phyloP scores from a whole-genome alignment of 2,888 invertebrate species.

The Leptura quadrifasciata region DNA sequence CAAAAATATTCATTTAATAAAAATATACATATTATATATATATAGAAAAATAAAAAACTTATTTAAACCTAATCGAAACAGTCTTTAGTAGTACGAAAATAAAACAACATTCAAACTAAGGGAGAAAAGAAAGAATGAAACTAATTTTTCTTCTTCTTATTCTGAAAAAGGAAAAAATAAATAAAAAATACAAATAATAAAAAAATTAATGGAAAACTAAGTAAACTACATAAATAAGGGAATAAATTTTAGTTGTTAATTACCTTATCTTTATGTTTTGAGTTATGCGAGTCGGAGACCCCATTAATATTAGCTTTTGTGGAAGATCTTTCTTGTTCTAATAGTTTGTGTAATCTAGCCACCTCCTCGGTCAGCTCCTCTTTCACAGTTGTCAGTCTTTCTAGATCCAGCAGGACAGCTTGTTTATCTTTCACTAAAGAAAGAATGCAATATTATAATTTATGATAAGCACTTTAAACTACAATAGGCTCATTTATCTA shows the following conservation, averaged over 20 bases:
- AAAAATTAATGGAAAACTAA: not conserved
- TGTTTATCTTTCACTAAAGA: slow-evolving; percentile 88
- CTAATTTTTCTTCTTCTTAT: slow-evolving; percentile 57
- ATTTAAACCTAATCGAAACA: slow-evolving; percentile 36
- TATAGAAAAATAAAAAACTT: slow-evolving; percentile 39
- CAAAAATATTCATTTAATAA: slow-evolving; percentile 31
- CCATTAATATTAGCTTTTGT: slow-evolving; percentile 60
- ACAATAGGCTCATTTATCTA: too few species aligned
- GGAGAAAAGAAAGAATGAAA: slow-evolving; percentile 11
- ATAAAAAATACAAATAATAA: slow-evolving; percentile 36
- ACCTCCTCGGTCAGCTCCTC: slow-evolving; percentile 85
- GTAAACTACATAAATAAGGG: not conserved
- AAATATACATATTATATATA: slow-evolving; percentile 38
- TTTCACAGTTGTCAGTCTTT: slow-evolving; percentile 81
- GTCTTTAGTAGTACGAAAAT: slow-evolving; percentile 44
- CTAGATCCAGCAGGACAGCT: slow-evolving; percentile 83
- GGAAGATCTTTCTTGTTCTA: slow-evolving; percentile 85
- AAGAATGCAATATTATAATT: slow-evolving; percentile 35
- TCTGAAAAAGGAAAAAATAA: slow-evolving; percentile 53
- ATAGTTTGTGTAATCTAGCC: slow-evolving; percentile 79
- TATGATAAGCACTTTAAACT: too few species aligned
- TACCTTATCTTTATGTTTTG: slow-evolving; percentile 50
- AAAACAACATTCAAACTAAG: slow-evolving; percentile 32
- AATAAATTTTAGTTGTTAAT: not conserved
- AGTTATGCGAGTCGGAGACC: slow-evolving; percentile 42